A percentile compares a stretch with the other conserved stretches of the same genome.
These are phyloP conservation scores for Adelges cooleyi DNA, from an alignment of 1,140 invertebrate species.

Conservation along the genomic window DNA sequence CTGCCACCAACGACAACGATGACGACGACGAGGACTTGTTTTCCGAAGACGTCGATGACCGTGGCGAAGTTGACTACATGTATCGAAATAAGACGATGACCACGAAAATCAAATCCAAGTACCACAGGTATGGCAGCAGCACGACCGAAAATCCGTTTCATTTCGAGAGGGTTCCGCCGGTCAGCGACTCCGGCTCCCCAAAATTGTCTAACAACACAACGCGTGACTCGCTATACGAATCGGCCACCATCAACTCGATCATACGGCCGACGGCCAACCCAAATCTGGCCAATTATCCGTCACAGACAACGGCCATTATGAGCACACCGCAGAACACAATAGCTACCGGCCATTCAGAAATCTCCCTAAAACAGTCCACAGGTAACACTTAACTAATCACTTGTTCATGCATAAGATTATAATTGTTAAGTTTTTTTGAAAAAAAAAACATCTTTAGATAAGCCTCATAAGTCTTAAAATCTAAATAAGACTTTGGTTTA, in stretches of 20 bases:
- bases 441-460: too few species aligned
- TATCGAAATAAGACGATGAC: too few species aligned
- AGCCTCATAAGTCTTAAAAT: too few species aligned
- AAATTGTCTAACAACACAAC: neutral
- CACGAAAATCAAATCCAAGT: neutral
- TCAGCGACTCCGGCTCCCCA: neutral
- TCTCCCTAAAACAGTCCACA: neutral
- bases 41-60: too few species aligned
- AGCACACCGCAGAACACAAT: neutral
- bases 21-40: neutral
- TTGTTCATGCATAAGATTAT: too few species aligned
- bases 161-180: neutral
- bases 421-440: too few species aligned
- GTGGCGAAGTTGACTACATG: too few species aligned
- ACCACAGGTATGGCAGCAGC: neutral
- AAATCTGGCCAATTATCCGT: neutral
- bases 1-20: neutral
- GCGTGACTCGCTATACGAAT: conserved; percentile 10
- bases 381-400: conserved; percentile 8
- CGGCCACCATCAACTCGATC: conserved; percentile 8
- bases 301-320: neutral
- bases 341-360: neutral
- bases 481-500: too few species aligned
- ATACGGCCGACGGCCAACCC: neutral
- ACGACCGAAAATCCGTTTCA: neutral